Percentiles rank a stretch among this genome's conserved stretches.
These are phyloP conservation scores for Neolamprologus falcicula DNA, from an alignment of 2,113 vertebrate genomes.

Conservation along the genomic window DNA sequence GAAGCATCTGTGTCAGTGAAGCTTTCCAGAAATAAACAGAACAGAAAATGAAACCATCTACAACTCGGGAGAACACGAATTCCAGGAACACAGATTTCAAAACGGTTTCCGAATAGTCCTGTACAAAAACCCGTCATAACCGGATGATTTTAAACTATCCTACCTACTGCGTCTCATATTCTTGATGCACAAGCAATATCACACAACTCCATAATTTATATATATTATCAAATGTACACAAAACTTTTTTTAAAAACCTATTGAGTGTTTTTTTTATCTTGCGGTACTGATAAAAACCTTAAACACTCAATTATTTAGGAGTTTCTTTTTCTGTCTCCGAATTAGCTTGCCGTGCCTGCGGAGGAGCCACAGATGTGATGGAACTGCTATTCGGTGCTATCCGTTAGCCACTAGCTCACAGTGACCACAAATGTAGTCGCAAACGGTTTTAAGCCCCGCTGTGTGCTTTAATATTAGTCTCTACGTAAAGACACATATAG, in stretches of 20 bases:
- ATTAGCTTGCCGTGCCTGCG: background rate
- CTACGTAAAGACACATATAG: accelerated
- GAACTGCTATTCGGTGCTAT: conserved; percentile 11
- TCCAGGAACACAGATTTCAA: background rate
- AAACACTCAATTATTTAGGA: background rate
- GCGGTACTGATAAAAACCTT: accelerated
- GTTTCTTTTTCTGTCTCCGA: background rate
- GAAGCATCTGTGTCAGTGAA: background rate
- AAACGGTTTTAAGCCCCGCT: background rate
- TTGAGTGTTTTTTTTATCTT: background rate
- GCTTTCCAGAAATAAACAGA: background rate
- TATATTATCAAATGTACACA: background rate
- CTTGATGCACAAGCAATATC: background rate
- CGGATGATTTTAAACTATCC: background rate
- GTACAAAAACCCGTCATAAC: background rate
- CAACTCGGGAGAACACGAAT: background rate
- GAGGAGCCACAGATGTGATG: conserved; percentile 38
- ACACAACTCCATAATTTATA: background rate
- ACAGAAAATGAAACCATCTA: conserved; percentile 19
- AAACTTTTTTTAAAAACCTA: background rate
- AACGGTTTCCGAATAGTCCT: background rate
- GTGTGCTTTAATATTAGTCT: accelerated
- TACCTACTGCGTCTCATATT: background rate
- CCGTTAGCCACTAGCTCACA: conserved; percentile 43
- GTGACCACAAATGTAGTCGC: background rate